A percentile compares a stretch with the other conserved stretches of the same genome.
Evolutionary conservation across 2,113 vertebrate genomes (phyloP).

Genomic region (Tursiops truncatus): DNA sequence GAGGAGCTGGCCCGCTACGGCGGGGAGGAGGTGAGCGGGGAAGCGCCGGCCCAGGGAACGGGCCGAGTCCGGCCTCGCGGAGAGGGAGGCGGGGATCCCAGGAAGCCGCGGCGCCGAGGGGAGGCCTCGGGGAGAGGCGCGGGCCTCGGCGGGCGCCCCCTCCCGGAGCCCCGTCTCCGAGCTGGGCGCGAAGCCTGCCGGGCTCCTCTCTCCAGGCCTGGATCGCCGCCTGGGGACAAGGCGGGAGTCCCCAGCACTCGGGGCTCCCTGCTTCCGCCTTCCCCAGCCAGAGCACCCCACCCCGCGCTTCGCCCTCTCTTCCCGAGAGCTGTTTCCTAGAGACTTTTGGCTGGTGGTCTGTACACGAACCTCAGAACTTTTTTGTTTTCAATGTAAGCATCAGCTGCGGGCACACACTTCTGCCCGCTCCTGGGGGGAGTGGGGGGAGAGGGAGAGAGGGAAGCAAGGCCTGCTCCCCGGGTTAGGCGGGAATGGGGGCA

Average conservation of each 20-base stretch:
- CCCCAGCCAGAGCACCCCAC: not conserved
- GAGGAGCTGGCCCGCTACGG: constrained; percentile 90
- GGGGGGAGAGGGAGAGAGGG: not conserved
- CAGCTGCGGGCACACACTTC: not conserved
- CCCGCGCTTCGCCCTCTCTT: not conserved
- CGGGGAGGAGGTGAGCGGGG: constrained; percentile 88
- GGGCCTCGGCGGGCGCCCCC: not conserved
- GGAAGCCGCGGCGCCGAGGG: too few relatives aligned
- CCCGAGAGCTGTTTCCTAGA: not conserved
- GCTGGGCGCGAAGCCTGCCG: not conserved
- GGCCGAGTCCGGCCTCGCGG: fast-evolving
- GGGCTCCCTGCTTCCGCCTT: not conserved
- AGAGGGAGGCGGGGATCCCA: not conserved
- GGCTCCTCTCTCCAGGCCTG: not conserved
- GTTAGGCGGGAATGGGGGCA: not conserved
- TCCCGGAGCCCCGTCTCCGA: not conserved
- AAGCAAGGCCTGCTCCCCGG: not conserved
- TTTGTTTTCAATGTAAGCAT: not conserved
- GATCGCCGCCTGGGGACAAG: fast-evolving
- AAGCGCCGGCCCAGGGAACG: not conserved
- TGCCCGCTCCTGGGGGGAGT: not conserved
- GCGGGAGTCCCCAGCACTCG: not conserved
- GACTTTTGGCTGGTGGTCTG: too few relatives aligned
- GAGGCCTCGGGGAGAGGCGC: not conserved
- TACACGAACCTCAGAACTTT: not conserved